Evolutionary conservation across 2,888 invertebrate species (phyloP).

Genomic region (Cerceris rybyensis): DNA sequence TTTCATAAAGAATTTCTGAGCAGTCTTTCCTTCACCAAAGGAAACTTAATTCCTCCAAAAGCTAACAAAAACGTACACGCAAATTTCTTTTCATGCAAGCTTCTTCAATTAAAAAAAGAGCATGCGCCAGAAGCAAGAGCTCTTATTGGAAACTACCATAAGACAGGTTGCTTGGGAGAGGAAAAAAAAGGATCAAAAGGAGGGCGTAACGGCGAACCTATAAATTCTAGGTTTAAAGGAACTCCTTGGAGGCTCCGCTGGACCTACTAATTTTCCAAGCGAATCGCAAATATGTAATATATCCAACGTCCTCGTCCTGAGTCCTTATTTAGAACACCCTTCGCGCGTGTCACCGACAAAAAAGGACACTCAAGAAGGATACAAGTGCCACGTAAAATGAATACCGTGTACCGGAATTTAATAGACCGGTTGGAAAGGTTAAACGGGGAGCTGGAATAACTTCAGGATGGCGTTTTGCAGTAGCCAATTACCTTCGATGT

Average conservation of each 20-base stretch:
- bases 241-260: neutral
- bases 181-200: neutral
- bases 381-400: neutral
- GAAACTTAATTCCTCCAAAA: no score
- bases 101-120: no score
- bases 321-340: neutral
- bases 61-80: no score
- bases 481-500: no score
- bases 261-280: neutral
- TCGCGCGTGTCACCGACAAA: neutral
- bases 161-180: no score
- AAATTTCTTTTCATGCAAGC: no score
- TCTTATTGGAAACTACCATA: neutral
- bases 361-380: neutral
- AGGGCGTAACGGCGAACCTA: neutral
- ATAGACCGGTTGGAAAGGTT: no score
- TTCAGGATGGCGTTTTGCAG: no score
- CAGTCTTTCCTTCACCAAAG: no score
- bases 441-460: no score
- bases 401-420: neutral
- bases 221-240: conserved; percentile 7
- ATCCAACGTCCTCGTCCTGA: neutral
- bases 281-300: neutral
- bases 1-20: no score
- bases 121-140: neutral